phyloP scores from a whole-genome alignment of 1,140 invertebrate species.

The Cotesia chilonis region DNA sequence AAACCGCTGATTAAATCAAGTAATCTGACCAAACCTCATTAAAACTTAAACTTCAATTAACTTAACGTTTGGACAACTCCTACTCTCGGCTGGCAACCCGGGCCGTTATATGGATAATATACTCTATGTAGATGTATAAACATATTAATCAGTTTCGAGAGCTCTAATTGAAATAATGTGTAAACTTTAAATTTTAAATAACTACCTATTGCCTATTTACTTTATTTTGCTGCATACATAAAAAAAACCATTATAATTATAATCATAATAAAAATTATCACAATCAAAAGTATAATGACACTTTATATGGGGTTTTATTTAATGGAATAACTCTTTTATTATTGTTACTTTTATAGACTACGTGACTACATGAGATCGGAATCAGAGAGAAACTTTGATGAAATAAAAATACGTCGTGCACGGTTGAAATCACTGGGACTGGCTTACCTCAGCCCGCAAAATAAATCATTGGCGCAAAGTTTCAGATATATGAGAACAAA shows the following conservation, averaged over 20 bases:
- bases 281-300: not conserved
- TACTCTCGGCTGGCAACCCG: not conserved
- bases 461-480: conserved; percentile 79
- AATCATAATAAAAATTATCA: no score
- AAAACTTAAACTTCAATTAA: conserved; percentile 36
- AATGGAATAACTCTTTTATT: conserved; percentile 30
- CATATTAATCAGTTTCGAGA: no score
- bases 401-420: conserved; percentile 71
- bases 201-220: no score
- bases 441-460: conserved; percentile 78
- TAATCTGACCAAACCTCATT: conserved; percentile 32
- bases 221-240: no score
- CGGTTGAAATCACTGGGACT: conserved; percentile 72
- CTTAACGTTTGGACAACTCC: no score
- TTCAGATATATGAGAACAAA: conserved; percentile 88
- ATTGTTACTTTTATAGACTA: conserved; percentile 67
- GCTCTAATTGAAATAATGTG: no score
- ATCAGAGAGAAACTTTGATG: conserved; percentile 79
- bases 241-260: no score
- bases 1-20: conserved; percentile 27
- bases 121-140: no score
- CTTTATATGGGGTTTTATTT: not conserved
- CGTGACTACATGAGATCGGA: conserved; percentile 78
- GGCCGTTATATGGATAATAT: not conserved
- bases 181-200: no score